phyloP scores from a whole-genome alignment of 2,113 vertebrate species.

The Xerus inauris region DNA sequence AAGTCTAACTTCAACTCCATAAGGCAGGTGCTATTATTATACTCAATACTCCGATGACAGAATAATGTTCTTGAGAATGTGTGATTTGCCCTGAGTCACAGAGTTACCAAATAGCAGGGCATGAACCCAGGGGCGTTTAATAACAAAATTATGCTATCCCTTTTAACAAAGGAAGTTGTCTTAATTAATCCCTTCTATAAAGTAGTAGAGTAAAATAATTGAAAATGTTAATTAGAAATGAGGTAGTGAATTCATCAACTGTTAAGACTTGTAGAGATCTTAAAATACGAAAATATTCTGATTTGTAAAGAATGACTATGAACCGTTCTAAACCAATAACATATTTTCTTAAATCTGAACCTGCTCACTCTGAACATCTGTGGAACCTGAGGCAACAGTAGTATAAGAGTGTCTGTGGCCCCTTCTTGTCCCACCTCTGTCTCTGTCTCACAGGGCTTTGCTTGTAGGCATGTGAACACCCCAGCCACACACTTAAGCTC shows the following conservation, averaged over 20 bases:
- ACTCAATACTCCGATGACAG: neutral
- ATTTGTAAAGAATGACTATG: neutral
- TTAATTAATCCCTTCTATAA: neutral
- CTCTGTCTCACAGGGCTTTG: neutral
- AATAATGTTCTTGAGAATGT: neutral
- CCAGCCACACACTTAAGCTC: neutral
- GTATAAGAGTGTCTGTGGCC: neutral
- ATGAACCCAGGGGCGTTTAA: neutral
- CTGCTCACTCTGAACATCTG: neutral
- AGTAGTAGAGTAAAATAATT: neutral
- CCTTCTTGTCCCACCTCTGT: neutral
- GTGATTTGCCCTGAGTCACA: neutral
- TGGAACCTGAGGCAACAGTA: neutral
- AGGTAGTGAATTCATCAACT: neutral
- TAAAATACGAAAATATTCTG: neutral
- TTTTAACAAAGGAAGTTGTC: neutral
- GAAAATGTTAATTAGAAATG: conserved; percentile 11
- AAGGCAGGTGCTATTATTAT: too few species aligned
- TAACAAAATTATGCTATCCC: neutral
- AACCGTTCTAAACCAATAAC: neutral
- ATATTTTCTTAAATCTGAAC: neutral
- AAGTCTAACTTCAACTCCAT: neutral
- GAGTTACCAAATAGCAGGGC: neutral
- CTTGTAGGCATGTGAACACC: fast-evolving
- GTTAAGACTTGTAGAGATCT: neutral